Evolutionary conservation across 2,888 invertebrate genomes (phyloP), one percentile per base, ranked within the genome.

Genomic region (Antheraea assamensis): DNA sequence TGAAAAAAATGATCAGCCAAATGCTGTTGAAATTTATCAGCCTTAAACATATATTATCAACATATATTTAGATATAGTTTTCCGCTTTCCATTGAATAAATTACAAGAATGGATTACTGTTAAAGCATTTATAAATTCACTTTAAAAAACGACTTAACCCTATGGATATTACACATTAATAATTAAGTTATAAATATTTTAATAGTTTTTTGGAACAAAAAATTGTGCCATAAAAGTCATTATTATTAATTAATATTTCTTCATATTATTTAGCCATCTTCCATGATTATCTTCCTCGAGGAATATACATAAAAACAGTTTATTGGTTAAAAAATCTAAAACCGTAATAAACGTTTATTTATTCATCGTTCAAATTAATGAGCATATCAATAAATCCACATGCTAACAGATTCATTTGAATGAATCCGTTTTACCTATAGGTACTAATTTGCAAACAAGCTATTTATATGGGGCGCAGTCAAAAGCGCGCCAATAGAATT

Each of bases 401-500:
- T 79, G n/a, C n/a, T n/a, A n/a, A 80, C 75, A 70, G 75, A 76
- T 77, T 79, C 75, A 77, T 81, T 80, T 77, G 76, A 80, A 82
- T 80, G 84, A 86, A 85, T 84, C 79, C 78, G 17, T 80, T 84
- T 87, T 83, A 85, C 83, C 85, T 86, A 85, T 85, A 85, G 79
- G 78, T 78, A 85, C 82, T 89, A 89, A 91, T 91, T 91, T 87
- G 85, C 89, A 91, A 92, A 92, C 91, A 91, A 89, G 87, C 89
- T 85, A 88, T 89, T 42, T 87, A 87, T 75, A 81, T 84, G 86
- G 87, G 85, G 83, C 83, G 84, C 88, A 88, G 87, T 88, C 87
- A 90, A 92, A 92, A 91, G 91, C 91, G 88, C 89, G 91, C 88
- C 90, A 91, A 93, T 92, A 88, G 89, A 93, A 93, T 94, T 93